Percentiles rank a stretch among this genome's conserved stretches.
These are phyloP conservation scores for Anabas testudineus DNA, from an alignment of 2,797 vertebrate genomes.

Conservation along the genomic window DNA sequence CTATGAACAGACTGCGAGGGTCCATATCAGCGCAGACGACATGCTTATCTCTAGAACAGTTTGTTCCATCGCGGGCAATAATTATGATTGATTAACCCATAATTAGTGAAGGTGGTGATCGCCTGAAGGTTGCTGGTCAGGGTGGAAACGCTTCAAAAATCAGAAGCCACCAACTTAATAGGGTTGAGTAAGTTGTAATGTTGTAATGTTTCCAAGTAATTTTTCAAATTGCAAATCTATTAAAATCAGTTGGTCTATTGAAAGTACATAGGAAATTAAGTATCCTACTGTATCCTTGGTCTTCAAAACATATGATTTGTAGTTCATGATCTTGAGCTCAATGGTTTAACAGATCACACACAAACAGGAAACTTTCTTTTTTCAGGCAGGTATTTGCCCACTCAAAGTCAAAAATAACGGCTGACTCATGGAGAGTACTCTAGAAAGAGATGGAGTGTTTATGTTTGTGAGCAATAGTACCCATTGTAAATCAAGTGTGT, in stretches of 20 bases:
- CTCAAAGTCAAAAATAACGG: slow-evolving; percentile 28
- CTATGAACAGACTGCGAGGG: slow-evolving; percentile 36
- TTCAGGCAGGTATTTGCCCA: slow-evolving; percentile 45
- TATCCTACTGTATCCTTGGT: background rate
- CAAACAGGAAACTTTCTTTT: slow-evolving; percentile 23
- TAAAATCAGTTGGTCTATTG: too few relatives aligned
- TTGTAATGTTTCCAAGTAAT: too few relatives aligned
- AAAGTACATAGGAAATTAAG: background rate
- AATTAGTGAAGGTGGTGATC: slow-evolving; percentile 41
- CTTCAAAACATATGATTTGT: background rate
- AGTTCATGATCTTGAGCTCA: background rate
- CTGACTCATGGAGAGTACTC: slow-evolving; percentile 42
- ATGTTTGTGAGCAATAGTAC: slow-evolving; percentile 27
- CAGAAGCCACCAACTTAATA: slow-evolving; percentile 29
- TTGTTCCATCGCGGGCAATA: slow-evolving; percentile 45
- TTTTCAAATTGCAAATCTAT: too few relatives aligned
- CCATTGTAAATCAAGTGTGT: slow-evolving; percentile 49
- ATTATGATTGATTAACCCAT: slow-evolving; percentile 61
- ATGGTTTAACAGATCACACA: slow-evolving; percentile 26
- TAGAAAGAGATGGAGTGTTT: slow-evolving; percentile 45
- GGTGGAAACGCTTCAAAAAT: slow-evolving; percentile 30
- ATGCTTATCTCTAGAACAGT: slow-evolving; percentile 26
- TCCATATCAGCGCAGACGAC: slow-evolving; percentile 8
- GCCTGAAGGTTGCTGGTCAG: slow-evolving; percentile 43
- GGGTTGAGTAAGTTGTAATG: slow-evolving; percentile 1